A percentile compares a stretch with the other conserved stretches of the same genome.
Evolutionary conservation across 2,888 invertebrate genomes (phyloP).

Genomic region (Trichogramma dendrolimi): DNA sequence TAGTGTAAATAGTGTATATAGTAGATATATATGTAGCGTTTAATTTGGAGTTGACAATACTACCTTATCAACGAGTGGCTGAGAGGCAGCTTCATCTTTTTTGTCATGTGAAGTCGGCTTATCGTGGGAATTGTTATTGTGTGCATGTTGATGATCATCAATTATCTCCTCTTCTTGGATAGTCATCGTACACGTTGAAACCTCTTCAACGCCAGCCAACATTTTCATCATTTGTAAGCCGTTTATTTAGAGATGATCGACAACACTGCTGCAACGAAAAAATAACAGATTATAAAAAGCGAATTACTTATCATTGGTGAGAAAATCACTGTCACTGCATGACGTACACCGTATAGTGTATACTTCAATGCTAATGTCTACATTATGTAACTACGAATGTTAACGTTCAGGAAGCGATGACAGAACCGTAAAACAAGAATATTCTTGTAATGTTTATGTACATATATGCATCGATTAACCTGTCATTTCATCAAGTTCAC

Average conservation of each 20-base stretch:
- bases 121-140: conserved; percentile 37
- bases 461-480: neutral
- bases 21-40: too few relatives aligned
- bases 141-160: conserved; percentile 32
- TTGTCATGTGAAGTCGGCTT: conserved; percentile 28
- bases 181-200: conserved; percentile 33
- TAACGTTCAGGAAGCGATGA: too few relatives aligned
- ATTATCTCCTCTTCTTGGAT: conserved; percentile 27
- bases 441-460: neutral
- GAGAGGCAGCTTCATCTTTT: conserved; percentile 32
- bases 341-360: too few relatives aligned
- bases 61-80: conserved; percentile 40
- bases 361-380: too few relatives aligned
- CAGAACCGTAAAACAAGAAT: neutral
- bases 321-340: too few relatives aligned
- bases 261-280: neutral
- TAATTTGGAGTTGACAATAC: neutral
- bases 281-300: neutral
- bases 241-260: conserved; percentile 4
- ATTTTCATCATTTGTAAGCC: conserved; percentile 48
- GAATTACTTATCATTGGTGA: neutral
- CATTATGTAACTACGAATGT: too few relatives aligned
- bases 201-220: conserved; percentile 47
- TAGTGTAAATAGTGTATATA: too few relatives aligned
- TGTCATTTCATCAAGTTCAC: neutral